phyloP scores from a whole-genome alignment of 2,113 vertebrate species.

The Cryptotis parvus region DNA sequence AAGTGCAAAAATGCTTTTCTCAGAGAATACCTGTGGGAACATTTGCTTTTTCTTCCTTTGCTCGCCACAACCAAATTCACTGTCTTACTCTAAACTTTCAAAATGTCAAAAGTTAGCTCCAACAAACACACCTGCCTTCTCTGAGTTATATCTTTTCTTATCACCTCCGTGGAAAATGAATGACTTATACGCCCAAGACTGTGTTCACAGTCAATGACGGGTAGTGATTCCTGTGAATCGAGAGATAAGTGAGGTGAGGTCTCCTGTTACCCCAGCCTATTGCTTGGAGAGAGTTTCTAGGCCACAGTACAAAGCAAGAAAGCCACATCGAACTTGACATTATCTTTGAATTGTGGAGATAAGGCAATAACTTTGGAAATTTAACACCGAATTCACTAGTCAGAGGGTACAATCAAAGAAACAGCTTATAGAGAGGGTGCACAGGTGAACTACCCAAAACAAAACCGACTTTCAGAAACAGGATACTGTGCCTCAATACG shows the following conservation, averaged over 20 bases:
- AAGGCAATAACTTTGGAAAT: neutral
- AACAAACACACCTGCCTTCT: too few relatives aligned
- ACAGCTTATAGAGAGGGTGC: neutral
- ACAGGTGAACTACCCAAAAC: neutral
- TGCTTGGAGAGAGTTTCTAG: neutral
- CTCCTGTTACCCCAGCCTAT: neutral
- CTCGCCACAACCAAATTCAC: neutral
- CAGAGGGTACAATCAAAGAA: neutral
- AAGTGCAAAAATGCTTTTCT: conserved; percentile 43
- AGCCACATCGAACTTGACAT: too few relatives aligned
- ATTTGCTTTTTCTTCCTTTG: neutral
- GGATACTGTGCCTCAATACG: neutral
- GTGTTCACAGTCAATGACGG: neutral
- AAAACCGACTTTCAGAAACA: neutral
- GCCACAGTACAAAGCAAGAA: neutral
- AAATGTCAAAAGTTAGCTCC: neutral
- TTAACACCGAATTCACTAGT: neutral
- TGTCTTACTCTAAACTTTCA: conserved; percentile 37
- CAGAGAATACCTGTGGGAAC: neutral
- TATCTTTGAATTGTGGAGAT: conserved; percentile 27
- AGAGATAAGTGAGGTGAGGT: neutral
- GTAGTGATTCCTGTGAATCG: neutral
- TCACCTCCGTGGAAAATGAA: neutral
- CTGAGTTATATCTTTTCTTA: too few relatives aligned
- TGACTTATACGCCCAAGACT: neutral